Evolutionary conservation across 2,113 vertebrate species (phyloP).

Genomic region (Chloropsis hardwickii): DNA sequence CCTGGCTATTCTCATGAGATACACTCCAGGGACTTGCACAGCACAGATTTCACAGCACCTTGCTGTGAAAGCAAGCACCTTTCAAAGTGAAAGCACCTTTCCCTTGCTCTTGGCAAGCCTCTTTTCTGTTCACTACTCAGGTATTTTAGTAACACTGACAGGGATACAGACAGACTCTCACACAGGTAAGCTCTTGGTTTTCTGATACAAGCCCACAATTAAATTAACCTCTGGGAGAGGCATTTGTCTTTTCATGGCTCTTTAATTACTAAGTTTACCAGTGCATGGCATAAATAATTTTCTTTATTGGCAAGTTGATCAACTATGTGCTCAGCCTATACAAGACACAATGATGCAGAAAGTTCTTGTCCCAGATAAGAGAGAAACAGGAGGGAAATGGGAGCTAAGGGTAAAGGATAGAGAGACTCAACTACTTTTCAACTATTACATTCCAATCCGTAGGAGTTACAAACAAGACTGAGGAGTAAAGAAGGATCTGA

Average conservation of each 20-base stretch:
- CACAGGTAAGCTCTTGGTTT: conserved; percentile 2
- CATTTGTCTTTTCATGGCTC: neutral
- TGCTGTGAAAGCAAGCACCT: too few species aligned
- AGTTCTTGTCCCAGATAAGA: conserved; percentile 26
- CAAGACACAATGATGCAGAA: conserved; percentile 43
- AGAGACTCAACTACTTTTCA: conserved; percentile 2
- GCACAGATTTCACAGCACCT: neutral
- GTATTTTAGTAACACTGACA: neutral
- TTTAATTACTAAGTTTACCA: conserved; percentile 54
- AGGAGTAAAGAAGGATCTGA: conserved; percentile 4
- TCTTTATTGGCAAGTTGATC: conserved; percentile 61
- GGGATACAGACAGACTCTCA: neutral
- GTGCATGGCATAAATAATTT: conserved; percentile 40
- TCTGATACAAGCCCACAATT: neutral
- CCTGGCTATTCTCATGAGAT: neutral
- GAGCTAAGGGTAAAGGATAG: neutral
- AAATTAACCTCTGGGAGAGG: neutral
- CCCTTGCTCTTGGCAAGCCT: neutral
- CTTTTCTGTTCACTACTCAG: neutral
- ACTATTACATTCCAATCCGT: conserved; percentile 31
- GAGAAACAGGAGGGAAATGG: neutral
- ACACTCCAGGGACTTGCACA: neutral
- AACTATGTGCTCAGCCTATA: conserved; percentile 58
- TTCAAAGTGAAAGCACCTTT: too few species aligned
- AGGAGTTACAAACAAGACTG: conserved; percentile 10